These are phyloP conservation scores for Orthonyx spaldingii DNA, from an alignment of 2,113 vertebrate species.

Conservation along the genomic window DNA sequence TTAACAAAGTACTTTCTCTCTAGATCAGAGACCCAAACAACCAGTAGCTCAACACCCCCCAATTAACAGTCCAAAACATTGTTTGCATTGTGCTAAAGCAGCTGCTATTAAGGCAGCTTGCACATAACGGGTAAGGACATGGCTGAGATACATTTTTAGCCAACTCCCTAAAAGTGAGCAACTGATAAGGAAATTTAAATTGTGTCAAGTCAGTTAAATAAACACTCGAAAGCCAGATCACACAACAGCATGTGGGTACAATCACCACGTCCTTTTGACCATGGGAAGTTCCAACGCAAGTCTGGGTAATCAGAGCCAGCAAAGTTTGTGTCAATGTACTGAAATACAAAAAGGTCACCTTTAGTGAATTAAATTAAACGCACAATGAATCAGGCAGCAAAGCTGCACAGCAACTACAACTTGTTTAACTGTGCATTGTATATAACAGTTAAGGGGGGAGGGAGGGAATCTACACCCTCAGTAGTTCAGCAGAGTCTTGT, in stretches of 20 bases:
- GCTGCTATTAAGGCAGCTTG: background rate
- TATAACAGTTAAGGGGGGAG: background rate
- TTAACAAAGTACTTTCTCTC: background rate
- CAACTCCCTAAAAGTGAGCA: background rate
- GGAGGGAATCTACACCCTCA: background rate
- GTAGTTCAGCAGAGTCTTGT: background rate
- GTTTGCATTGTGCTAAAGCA: background rate
- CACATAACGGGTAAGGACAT: background rate
- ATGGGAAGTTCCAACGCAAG: background rate
- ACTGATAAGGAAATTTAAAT: background rate
- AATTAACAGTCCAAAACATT: background rate
- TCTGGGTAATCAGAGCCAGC: background rate
- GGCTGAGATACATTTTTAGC: background rate
- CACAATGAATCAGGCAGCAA: constrained; percentile 47
- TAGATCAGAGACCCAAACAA: background rate
- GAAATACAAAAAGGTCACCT: constrained; percentile 55
- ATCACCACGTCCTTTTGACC: background rate
- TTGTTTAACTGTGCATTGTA: background rate
- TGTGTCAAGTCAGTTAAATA: background rate
- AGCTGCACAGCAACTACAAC: background rate
- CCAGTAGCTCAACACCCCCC: background rate
- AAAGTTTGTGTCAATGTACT: background rate
- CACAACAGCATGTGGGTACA: background rate
- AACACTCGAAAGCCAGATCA: background rate
- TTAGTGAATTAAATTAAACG: constrained; percentile 53